Conservation (phyloP, 2,888 invertebrate species). For the Brachyptera putata region DNA sequence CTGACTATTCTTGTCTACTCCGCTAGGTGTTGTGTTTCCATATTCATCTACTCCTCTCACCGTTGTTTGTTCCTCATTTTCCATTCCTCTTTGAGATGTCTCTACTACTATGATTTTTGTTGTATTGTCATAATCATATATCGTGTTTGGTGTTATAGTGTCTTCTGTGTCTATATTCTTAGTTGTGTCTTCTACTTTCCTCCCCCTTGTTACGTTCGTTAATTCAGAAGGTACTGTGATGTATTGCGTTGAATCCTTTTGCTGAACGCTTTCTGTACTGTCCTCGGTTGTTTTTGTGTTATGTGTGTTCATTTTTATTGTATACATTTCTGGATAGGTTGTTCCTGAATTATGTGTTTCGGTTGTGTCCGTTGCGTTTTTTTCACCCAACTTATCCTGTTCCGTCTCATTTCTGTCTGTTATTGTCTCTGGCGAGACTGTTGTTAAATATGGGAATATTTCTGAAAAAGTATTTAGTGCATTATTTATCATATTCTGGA, state of each 20-base stretch:
- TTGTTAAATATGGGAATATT: slow-evolving; percentile 4
- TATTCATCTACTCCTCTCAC: background rate
- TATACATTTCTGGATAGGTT: background rate
- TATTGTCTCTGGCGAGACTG: background rate
- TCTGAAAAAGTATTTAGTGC: background rate
- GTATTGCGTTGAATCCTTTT: background rate
- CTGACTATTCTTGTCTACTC: too few species aligned
- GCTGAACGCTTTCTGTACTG: background rate
- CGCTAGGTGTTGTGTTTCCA: too few species aligned
- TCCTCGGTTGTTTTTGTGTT: background rate
- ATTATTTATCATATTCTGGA: slow-evolving; percentile 1
- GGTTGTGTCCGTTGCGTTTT: too few species aligned
- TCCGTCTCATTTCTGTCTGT: too few species aligned
- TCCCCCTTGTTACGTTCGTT: background rate
- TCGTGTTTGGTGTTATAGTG: background rate
- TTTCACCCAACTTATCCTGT: too few species aligned
- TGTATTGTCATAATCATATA: slow-evolving; percentile 1
- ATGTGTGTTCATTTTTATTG: background rate
- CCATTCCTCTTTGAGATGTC: background rate
- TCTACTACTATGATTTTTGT: background rate
- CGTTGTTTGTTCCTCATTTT: background rate
- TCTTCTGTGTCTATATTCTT: too few species aligned
- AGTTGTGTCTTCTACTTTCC: slow-evolving; percentile 3
- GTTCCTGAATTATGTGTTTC: background rate
- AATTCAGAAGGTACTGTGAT: background rate